Percentiles rank a stretch among this genome's conserved stretches.
Conservation (phyloP, 2,888 invertebrate genomes). For the Lasioglossum leucozonium region DNA sequence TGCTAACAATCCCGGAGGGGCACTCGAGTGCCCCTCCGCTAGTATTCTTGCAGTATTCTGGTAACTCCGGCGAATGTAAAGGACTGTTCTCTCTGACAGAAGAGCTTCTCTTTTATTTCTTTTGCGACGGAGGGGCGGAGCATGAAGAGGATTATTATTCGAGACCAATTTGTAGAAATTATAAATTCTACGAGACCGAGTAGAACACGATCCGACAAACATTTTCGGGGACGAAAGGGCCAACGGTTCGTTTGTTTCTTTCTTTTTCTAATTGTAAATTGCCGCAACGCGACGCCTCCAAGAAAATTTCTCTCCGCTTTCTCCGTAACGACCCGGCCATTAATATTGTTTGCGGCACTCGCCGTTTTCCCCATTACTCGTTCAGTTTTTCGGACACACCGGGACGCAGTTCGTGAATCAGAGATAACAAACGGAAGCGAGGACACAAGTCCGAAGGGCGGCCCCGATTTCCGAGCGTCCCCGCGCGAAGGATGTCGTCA, state of each 20-base stretch:
- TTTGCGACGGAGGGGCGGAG: too few relatives aligned
- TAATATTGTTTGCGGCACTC: background rate
- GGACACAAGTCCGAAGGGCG: background rate
- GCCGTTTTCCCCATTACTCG: background rate
- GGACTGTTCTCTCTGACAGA: conserved; percentile 1
- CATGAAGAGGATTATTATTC: background rate
- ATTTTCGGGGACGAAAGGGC: background rate
- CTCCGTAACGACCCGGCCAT: background rate
- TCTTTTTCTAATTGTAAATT: background rate
- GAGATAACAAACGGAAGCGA: conserved; percentile 18
- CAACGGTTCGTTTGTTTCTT: too few relatives aligned
- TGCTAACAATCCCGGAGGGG: conserved; percentile 17
- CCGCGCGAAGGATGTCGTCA: conserved; percentile 33
- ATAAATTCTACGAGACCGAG: background rate
- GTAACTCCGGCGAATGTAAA: conserved; percentile 4
- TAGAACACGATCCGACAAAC: background rate
- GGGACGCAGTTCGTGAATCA: background rate
- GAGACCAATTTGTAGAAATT: background rate
- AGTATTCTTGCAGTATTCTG: conserved; percentile 6
- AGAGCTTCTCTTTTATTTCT: background rate
- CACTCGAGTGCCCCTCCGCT: conserved; percentile 13
- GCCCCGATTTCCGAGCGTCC: conserved; percentile 39
- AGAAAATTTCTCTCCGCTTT: background rate
- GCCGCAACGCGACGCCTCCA: background rate
- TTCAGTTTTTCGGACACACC: background rate